phyloP scores from a whole-genome alignment of 1,140 invertebrate genomes.

The Scaptomyza pallida region DNA sequence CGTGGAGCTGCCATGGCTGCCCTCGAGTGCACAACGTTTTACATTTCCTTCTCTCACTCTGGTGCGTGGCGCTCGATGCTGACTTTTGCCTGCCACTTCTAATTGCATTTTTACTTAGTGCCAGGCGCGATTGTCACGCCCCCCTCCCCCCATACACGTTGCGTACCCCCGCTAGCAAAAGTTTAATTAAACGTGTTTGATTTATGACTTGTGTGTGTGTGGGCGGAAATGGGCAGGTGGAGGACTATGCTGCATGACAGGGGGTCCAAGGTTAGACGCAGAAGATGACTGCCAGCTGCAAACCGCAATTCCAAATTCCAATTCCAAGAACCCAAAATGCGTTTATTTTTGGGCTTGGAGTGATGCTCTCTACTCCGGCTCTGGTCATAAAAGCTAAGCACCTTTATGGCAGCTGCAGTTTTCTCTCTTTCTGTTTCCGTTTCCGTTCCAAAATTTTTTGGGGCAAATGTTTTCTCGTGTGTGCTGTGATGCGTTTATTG shows the following conservation, averaged over 20 bases:
- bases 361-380: constrained; percentile 7
- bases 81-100: constrained; percentile 55
- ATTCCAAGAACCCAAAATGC: constrained; percentile 56
- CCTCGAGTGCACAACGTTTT: constrained; percentile 24
- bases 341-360: constrained; percentile 57
- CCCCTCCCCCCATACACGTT: not conserved
- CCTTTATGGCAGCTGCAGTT: constrained; percentile 50
- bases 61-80: not conserved
- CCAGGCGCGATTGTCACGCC: constrained; percentile 23
- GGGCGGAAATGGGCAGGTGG: constrained; percentile 1
- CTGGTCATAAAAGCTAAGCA: constrained; percentile 53
- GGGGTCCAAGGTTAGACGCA: not conserved
- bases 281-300: constrained; percentile 49
- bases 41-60: constrained; percentile 28
- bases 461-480: constrained; percentile 14
- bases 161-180: constrained; percentile 46
- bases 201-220: constrained; percentile 63
- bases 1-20: too few relatives aligned
- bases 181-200: constrained; percentile 82
- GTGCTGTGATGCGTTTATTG: constrained; percentile 55
- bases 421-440: constrained; percentile 53
- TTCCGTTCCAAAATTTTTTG: constrained; percentile 36
- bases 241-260: not conserved
- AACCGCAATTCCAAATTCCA: constrained; percentile 55
- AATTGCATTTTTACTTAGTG: constrained; percentile 81